Percentiles rank a stretch among this genome's conserved stretches.
phyloP scores from a whole-genome alignment of 2,888 invertebrate species.

The Callyntrura sp. region DNA sequence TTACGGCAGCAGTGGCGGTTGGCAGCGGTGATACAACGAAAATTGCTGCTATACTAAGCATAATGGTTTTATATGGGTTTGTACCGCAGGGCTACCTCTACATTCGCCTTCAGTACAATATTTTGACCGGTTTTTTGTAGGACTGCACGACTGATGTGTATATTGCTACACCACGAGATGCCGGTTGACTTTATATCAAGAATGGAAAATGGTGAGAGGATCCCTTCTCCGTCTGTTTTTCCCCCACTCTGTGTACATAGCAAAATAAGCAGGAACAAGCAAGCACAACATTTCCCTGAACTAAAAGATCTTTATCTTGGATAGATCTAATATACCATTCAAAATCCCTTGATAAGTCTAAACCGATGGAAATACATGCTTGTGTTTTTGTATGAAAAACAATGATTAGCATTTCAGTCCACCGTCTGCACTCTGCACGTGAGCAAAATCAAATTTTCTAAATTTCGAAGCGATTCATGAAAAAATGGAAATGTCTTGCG shows the following conservation, averaged over 20 bases:
- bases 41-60: slow-evolving; percentile 9
- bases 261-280: slow-evolving; percentile 35
- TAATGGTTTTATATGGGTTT: slow-evolving; percentile 17
- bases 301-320: background rate
- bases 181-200: slow-evolving; percentile 32
- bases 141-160: too few species aligned
- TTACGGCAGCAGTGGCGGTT: background rate
- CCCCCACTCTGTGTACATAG: slow-evolving; percentile 45
- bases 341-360: too few species aligned
- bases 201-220: background rate
- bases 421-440: too few species aligned
- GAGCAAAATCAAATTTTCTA: background rate
- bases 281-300: slow-evolving; percentile 20
- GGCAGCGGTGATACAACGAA: slow-evolving; percentile 30
- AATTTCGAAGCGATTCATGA: too few species aligned
- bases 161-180: too few species aligned
- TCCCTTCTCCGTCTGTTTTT: background rate
- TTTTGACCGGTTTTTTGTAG: slow-evolving; percentile 29
- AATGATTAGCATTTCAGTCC: too few species aligned
- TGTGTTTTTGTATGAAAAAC: too few species aligned
- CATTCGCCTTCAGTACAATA: background rate
- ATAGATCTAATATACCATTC: too few species aligned
- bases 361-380: too few species aligned
- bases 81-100: slow-evolving; percentile 23
- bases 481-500: too few species aligned